Evolutionary conservation across 2,797 vertebrate genomes (phyloP).

Genomic region (Eulemur mongoz): DNA sequence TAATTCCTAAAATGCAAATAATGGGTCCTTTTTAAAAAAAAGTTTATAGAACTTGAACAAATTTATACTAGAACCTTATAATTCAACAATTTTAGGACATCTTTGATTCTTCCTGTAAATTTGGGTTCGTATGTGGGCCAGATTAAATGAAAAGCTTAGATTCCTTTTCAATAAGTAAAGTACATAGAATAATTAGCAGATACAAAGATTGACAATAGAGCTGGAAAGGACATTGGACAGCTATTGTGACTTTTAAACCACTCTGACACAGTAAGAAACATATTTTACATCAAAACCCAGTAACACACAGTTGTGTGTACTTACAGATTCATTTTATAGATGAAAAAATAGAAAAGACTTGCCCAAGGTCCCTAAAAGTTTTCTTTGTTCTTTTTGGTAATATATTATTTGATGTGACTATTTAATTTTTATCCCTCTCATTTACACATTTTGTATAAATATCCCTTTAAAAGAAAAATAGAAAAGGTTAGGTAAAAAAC

Average conservation of each 20-base stretch:
- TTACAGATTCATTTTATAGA: not conserved
- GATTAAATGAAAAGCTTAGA: not conserved
- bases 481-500: not conserved
- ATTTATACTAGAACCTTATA: not conserved
- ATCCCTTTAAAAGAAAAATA: slow-evolving; percentile 11
- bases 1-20: not conserved
- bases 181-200: not conserved
- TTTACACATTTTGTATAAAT: not conserved
- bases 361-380: not conserved
- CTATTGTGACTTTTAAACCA: slow-evolving; percentile 7
- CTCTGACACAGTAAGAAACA: not conserved
- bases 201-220: not conserved
- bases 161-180: slow-evolving; percentile 4
- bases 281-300: not conserved
- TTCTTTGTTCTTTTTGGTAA: slow-evolving; percentile 28
- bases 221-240: not conserved
- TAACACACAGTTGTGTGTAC: not conserved
- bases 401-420: not conserved
- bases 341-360: not conserved
- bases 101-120: not conserved
- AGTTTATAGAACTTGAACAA: not conserved
- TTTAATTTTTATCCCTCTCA: not conserved
- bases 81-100: not conserved
- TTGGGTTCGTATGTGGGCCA: not conserved
- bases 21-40: not conserved